These are phyloP conservation scores for Sinella curviseta DNA, from an alignment of 1,140 invertebrate genomes.

Conservation along the genomic window DNA sequence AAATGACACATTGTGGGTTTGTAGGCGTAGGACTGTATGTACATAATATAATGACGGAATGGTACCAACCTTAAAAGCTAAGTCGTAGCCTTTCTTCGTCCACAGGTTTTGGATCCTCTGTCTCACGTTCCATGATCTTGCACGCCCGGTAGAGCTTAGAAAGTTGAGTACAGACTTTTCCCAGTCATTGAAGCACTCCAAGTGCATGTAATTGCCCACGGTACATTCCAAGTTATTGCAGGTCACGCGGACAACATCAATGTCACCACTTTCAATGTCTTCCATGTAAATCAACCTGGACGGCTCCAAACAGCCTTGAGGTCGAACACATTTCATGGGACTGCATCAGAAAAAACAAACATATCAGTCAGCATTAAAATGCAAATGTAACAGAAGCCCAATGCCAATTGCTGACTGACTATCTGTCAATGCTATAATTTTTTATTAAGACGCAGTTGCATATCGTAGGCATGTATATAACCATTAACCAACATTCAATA, in stretches of 20 bases:
- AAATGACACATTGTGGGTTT: neutral
- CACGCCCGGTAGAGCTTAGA: slow-evolving; percentile 82
- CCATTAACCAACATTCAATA: no score
- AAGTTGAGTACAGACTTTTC: slow-evolving; percentile 83
- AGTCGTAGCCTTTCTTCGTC: slow-evolving; percentile 95
- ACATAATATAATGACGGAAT: no score
- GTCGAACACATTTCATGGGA: slow-evolving; percentile 67
- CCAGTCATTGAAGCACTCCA: slow-evolving; percentile 91
- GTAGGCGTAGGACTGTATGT: no score
- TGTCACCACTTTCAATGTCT: slow-evolving; percentile 62
- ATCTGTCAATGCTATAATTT: no score
- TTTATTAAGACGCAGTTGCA: no score
- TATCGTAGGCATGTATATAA: no score
- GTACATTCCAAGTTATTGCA: slow-evolving; percentile 93
- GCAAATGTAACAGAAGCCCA: no score
- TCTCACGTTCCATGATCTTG: slow-evolving; percentile 88
- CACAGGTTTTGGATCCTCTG: slow-evolving; percentile 92
- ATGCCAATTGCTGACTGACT: no score
- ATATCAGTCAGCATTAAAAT: no score
- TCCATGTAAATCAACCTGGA: slow-evolving; percentile 66
- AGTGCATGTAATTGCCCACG: slow-evolving; percentile 88
- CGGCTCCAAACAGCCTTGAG: slow-evolving; percentile 67
- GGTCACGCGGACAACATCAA: slow-evolving; percentile 74
- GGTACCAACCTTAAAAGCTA: slow-evolving; percentile 61
- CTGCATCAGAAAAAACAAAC: slow-evolving; percentile 20